Conservation (phyloP, 2,113 vertebrate genomes). For the Micromys minutus region DNA sequence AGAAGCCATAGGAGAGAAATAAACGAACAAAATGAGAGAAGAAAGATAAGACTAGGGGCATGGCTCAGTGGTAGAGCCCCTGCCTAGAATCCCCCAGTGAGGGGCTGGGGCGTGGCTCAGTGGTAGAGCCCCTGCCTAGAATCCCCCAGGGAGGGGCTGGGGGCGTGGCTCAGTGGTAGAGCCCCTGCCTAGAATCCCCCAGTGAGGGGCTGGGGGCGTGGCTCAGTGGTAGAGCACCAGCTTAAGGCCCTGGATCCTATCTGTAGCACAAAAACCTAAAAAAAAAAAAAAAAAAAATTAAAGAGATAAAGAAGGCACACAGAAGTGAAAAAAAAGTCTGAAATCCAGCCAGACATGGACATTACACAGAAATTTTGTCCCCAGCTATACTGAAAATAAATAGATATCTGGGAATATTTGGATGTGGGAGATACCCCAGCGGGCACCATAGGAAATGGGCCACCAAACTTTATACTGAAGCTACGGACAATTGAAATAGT, state of each 20-base stretch:
- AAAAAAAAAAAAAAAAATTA: background rate
- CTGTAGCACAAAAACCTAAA: too few relatives aligned
- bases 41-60: background rate
- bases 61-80: background rate
- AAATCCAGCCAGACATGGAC: background rate
- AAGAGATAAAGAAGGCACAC: background rate
- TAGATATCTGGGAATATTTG: background rate
- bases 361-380: background rate
- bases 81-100: too few relatives aligned
- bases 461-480: background rate
- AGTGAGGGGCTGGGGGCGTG: background rate
- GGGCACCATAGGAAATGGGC: background rate
- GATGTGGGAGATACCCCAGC: too few relatives aligned
- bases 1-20: background rate
- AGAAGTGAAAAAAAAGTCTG: background rate
- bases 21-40: background rate
- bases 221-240: too few relatives aligned
- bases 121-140: too few relatives aligned
- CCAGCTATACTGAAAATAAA: background rate
- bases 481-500: background rate
- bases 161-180: background rate
- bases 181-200: too few relatives aligned
- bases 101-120: background rate
- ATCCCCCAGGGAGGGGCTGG: too few relatives aligned
- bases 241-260: background rate